A percentile compares a stretch with the other conserved stretches of the same genome.
phyloP scores from a whole-genome alignment of 2,797 vertebrate species.

The Gymnothorax reevesii region DNA sequence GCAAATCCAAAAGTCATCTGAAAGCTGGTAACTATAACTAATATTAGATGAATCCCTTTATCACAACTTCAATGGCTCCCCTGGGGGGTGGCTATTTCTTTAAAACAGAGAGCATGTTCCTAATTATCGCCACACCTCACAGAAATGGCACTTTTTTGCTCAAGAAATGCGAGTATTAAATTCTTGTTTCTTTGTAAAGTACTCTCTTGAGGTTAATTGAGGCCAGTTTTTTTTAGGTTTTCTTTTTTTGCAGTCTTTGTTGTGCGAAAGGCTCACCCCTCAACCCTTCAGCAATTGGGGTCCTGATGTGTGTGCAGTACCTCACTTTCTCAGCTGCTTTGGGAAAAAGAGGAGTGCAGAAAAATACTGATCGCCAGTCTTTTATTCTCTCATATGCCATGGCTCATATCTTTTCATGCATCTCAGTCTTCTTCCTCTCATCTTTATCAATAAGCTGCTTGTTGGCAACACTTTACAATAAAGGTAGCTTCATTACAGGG shows the following conservation, averaged over 20 bases:
- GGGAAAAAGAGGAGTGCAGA: slow-evolving; percentile 31
- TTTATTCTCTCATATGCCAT: slow-evolving; percentile 36
- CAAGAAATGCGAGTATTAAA: background rate
- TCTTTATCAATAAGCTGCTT: slow-evolving; percentile 54
- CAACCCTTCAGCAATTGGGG: slow-evolving; percentile 44
- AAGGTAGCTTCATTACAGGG: too few species aligned
- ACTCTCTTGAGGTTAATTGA: background rate
- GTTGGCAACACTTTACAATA: background rate
- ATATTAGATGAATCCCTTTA: background rate
- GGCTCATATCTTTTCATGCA: slow-evolving; percentile 58
- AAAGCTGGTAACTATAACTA: background rate
- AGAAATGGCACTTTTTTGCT: background rate
- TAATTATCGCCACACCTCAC: background rate
- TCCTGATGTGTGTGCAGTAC: slow-evolving; percentile 50
- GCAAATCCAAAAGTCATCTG: background rate
- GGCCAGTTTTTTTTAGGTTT: background rate
- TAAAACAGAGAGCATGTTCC: background rate
- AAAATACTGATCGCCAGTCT: slow-evolving; percentile 40
- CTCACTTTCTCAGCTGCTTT: slow-evolving; percentile 28
- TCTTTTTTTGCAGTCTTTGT: background rate
- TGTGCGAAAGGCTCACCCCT: background rate
- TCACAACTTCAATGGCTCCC: background rate
- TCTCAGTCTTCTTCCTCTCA: slow-evolving; percentile 47
- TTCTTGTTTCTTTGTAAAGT: background rate
- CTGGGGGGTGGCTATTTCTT: background rate